Evolutionary conservation across 2,888 invertebrate species (phyloP).

Genomic region (Netelia virgata): DNA sequence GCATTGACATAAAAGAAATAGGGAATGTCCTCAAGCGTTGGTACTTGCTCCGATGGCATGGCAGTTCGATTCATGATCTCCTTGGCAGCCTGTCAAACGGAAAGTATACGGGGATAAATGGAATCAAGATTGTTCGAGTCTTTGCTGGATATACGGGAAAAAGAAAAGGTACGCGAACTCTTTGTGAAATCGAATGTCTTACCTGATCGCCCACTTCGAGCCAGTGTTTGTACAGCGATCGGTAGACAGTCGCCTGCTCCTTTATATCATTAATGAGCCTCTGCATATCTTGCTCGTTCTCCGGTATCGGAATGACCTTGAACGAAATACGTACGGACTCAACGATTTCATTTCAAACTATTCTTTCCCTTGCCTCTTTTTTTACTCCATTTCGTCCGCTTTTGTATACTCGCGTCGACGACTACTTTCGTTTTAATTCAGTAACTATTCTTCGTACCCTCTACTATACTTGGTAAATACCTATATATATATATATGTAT

Average conservation of each 20-base stretch:
- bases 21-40: conserved; percentile 70
- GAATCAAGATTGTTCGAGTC: neutral
- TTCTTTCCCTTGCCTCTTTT: conserved; percentile 7
- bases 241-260: conserved; percentile 74
- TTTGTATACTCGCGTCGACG: conserved; percentile 5
- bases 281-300: conserved; percentile 71
- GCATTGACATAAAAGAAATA: conserved; percentile 73
- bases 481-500: conserved; percentile 13
- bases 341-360: conserved; percentile 4
- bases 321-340: neutral
- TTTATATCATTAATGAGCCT: conserved; percentile 70
- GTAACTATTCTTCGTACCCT: conserved; percentile 23
- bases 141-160: too few species aligned
- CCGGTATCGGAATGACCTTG: conserved; percentile 71
- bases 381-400: neutral
- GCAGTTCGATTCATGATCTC: conserved; percentile 71
- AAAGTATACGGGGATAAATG: neutral
- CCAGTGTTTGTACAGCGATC: conserved; percentile 78
- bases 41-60: conserved; percentile 67
- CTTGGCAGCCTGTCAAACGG: conserved; percentile 68
- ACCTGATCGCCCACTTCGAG: conserved; percentile 73
- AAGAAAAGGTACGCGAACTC: neutral
- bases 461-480: neutral
- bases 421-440: conserved; percentile 54
- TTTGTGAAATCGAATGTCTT: neutral